Base-by-base conservation (phyloP, 2,113 vertebrate genomes). In the Sapajus apella region DNA sequence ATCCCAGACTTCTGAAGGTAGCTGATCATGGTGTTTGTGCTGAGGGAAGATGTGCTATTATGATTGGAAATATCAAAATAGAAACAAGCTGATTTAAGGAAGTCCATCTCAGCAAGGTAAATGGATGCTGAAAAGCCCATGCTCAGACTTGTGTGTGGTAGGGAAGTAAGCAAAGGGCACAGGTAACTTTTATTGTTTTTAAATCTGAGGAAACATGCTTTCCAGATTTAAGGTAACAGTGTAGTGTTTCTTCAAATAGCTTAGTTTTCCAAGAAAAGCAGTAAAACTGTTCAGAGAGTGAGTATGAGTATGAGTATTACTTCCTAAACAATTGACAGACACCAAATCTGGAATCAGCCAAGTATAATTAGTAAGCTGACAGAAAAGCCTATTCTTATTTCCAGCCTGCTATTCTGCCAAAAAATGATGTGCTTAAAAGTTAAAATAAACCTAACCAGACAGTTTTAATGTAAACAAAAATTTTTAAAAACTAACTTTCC, bases 31-130 rank as follows among this genome's bases (percentile, higher is more conserved):
- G 52, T 27, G 47, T 56, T 96, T 7, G 0, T 20, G 70, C 92
- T 88, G 75, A 70, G 81, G 77, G 94, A 97, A 95, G 86, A 97
- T 94, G 80, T 96, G 85, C 87, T 95, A 35, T 94, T 95, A 6
- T 58, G 87, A 73, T 30, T 37, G 72, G 56, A 37, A 32, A 75
- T 75, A 21, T n/a, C 8, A 92, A 58, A 1, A 75, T 20, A 14
- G 92, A 97, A 98, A 93, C 8, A 83, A 32, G 8, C 23, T 82
- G 0, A 43, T 96, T 91, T 75, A 89, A 85, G 13, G 56, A 72
- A 72, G n/a, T 64, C 77, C 47, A 80, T 0, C 37, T 55, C 76
- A 11, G 88, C 30, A 68, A 55, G 82, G 70, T 96, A 73, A 56
- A 90, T 58, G 70, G 90, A 89, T 56, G 64, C 37, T 43, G 25